phyloP scores from a whole-genome alignment of 2,113 vertebrate genomes.

The Larimichthys polyactis region DNA sequence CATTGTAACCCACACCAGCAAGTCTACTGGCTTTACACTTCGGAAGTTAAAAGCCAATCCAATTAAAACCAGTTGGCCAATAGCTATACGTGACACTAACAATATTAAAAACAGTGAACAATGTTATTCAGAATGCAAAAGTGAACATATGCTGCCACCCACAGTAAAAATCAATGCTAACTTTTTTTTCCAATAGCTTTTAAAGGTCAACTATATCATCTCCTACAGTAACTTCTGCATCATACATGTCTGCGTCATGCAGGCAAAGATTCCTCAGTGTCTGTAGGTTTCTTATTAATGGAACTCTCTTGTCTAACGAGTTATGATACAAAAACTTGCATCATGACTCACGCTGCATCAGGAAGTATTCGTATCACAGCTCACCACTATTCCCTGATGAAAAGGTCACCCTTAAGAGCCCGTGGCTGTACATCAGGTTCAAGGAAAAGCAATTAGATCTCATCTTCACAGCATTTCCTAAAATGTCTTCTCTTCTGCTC shows the following conservation, averaged over 20 bases:
- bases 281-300: conserved; percentile 27
- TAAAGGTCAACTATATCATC: background rate
- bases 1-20: conserved; percentile 20
- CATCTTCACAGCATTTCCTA: conserved; percentile 50
- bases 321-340: conserved; percentile 11
- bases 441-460: conserved; percentile 63
- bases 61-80: conserved; percentile 24
- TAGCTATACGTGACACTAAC: conserved; percentile 1
- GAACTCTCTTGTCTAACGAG: conserved; percentile 42
- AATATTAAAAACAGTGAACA: background rate
- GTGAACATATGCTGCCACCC: background rate
- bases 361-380: conserved; percentile 48
- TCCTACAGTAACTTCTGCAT: background rate
- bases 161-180: background rate
- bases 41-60: conserved; percentile 48
- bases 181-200: background rate
- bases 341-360: conserved; percentile 39
- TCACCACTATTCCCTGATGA: conserved; percentile 34
- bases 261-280: conserved; percentile 8
- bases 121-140: background rate
- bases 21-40: conserved; percentile 23
- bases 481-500: conserved; percentile 43
- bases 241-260: background rate
- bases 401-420: conserved; percentile 40
- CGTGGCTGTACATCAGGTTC: conserved; percentile 41